Evolutionary conservation across 1,140 invertebrate species (phyloP).

Genomic region (Ceratitis capitata): DNA sequence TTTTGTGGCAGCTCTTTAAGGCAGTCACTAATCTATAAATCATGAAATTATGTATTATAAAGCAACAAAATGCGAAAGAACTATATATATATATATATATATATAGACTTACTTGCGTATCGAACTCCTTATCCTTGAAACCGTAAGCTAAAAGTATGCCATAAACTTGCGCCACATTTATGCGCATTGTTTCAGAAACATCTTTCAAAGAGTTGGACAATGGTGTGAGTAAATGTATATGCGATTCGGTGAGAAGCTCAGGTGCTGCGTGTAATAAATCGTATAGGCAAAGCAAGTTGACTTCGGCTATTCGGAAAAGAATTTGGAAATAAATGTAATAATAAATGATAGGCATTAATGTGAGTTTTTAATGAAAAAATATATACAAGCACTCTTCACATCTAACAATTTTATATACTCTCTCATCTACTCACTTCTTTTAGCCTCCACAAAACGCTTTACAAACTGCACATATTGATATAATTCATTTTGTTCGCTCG

Average conservation of each 20-base stretch:
- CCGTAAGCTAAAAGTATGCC: conserved; percentile 60
- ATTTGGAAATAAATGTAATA: not conserved
- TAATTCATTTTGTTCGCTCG: conserved; percentile 56
- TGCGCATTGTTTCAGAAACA: conserved; percentile 60
- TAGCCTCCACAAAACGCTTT: conserved; percentile 59
- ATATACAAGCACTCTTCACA: not conserved
- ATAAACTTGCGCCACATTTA: conserved; percentile 59
- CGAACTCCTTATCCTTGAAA: conserved; percentile 53
- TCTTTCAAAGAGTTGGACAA: conserved; percentile 59
- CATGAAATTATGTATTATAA: not conserved
- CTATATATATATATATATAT: not conserved
- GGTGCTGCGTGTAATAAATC: conserved; percentile 62
- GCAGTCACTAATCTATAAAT: conserved; percentile 50
- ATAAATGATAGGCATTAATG: not conserved
- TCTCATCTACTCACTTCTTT: conserved; percentile 53
- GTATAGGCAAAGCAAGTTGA: conserved; percentile 57
- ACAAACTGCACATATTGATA: conserved; percentile 63
- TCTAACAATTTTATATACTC: no score
- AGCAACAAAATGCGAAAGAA: not conserved
- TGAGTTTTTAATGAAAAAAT: not conserved
- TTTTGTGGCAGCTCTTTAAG: conserved; percentile 52
- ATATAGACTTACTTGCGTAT: conserved; percentile 47
- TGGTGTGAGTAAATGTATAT: conserved; percentile 57
- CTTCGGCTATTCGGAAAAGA: conserved; percentile 52
- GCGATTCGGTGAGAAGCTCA: conserved; percentile 53